Evolutionary conservation across 2,888 invertebrate genomes (phyloP).

Genomic region (Clunio marinus): DNA sequence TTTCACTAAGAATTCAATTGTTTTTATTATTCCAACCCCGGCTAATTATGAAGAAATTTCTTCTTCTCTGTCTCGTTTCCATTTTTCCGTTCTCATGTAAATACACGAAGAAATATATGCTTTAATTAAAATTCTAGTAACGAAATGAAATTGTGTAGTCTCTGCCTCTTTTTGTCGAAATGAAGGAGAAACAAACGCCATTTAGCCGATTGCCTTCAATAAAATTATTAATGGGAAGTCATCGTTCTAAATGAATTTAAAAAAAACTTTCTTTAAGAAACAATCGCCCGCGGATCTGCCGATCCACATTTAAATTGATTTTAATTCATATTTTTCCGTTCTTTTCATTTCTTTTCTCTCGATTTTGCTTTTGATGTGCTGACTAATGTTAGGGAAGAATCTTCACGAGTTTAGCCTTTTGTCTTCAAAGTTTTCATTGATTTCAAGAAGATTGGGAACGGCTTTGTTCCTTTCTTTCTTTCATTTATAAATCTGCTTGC

Average conservation of each 20-base stretch:
- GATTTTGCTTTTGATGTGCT: too few relatives aligned
- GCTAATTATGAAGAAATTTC: slow-evolving; percentile 17
- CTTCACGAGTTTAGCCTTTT: too few relatives aligned
- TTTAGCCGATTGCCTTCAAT: slow-evolving; percentile 17
- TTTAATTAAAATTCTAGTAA: slow-evolving; percentile 35
- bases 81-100: neutral
- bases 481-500: too few relatives aligned
- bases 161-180: neutral
- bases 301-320: slow-evolving; percentile 38
- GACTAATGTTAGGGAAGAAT: too few relatives aligned
- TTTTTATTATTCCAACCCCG: slow-evolving; percentile 27
- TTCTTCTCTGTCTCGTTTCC: neutral
- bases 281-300: neutral
- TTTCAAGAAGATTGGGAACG: too few relatives aligned
- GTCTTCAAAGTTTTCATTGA: too few relatives aligned
- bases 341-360: too few relatives aligned
- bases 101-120: too few relatives aligned
- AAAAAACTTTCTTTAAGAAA: slow-evolving; percentile 1
- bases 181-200: slow-evolving; percentile 1
- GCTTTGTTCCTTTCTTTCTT: too few relatives aligned
- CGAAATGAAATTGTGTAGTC: slow-evolving; percentile 24
- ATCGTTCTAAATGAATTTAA: too few relatives aligned
- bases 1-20: slow-evolving; percentile 4
- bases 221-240: neutral
- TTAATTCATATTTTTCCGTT: neutral